phyloP scores from a whole-genome alignment of 2,797 vertebrate species.

The Lerista edwardsae region DNA sequence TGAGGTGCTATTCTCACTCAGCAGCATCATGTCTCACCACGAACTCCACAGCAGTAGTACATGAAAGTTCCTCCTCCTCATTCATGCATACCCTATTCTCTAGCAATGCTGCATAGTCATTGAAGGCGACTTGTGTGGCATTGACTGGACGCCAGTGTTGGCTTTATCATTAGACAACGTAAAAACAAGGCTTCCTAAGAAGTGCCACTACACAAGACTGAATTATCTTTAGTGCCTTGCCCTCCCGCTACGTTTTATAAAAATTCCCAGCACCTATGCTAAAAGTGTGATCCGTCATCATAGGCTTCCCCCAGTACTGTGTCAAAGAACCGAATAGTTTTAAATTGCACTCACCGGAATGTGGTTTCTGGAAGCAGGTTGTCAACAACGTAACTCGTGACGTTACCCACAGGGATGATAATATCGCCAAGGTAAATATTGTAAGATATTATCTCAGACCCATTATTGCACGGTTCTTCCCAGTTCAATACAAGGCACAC shows the following conservation, averaged over 20 bases:
- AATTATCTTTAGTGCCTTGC: too few relatives aligned
- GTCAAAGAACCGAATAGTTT: rapidly evolving
- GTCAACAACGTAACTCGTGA: slow-evolving; percentile 82
- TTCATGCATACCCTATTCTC: not conserved
- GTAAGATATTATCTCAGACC: slow-evolving; percentile 90
- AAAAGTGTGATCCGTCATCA: rapidly evolving
- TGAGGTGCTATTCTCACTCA: not conserved
- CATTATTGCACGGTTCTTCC: slow-evolving; percentile 94
- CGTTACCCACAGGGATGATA: slow-evolving; percentile 81
- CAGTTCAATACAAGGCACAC: slow-evolving; percentile 93
- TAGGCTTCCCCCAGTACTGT: not conserved
- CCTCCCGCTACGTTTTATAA: rapidly evolving
- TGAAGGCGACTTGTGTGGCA: not conserved
- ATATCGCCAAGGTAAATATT: slow-evolving; percentile 86
- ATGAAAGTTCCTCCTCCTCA: not conserved
- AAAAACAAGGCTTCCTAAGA: not conserved
- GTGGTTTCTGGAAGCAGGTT: slow-evolving; percentile 92
- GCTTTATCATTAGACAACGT: not conserved
- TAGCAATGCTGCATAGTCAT: not conserved
- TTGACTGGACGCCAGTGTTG: too few relatives aligned
- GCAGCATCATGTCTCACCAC: not conserved
- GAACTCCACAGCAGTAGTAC: not conserved
- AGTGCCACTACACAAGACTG: not conserved
- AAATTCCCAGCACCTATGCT: rapidly evolving
- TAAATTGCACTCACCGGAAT: slow-evolving; percentile 84